Base-by-base conservation (phyloP, 2,888 invertebrate genomes). In the Oscheius sp. region DNA sequence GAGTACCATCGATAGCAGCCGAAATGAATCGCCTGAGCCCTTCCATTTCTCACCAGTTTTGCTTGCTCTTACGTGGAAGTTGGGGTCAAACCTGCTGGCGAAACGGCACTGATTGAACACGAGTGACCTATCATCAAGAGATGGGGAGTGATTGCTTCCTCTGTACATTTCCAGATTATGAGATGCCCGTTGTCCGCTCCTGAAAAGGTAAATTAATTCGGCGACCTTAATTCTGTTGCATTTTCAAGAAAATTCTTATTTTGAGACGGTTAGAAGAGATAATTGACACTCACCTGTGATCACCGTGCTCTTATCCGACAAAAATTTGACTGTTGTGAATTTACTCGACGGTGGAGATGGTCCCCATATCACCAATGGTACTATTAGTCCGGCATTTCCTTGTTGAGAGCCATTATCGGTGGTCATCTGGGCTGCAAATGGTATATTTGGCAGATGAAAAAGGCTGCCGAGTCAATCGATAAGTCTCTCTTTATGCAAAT, bases 321-420 rank as follows among this genome's bases (percentile, higher is more conserved):
- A 50, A 42, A 60, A 77, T 59, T 72, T 75, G 13, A 73, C 58
- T 50, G 83, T 32, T 11, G 76, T 76, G n/a, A 99, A 94, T 89
- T 96, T 96, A 91, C 98, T 97, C 1, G 96, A 96, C 0, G 98
- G 98, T 1, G 98, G 94, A 88, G 94, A 93, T 86, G 94, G 94
- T 47, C 98, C 98, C 99, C 99, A 99, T 73, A 99, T 91, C 77
- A 98, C 96, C 76, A 99, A 94, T 0, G 99, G 99, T 70, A 99
- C 95, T 75, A 98, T 96, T 81, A 99, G 85, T 77, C 79, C 78
- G 33, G 68, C 32, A 21, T 68, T 68, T 10, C 53, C 68, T n/a
- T 76, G 60, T n/a, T 76, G 63, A 51, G 79, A 73, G 53, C 68
- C 57, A 42, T 51, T 62, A 13, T 57, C 48, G 57, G 35, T 47